Conservation (phyloP, 2,113 vertebrate species). For the Aix galericulata region DNA sequence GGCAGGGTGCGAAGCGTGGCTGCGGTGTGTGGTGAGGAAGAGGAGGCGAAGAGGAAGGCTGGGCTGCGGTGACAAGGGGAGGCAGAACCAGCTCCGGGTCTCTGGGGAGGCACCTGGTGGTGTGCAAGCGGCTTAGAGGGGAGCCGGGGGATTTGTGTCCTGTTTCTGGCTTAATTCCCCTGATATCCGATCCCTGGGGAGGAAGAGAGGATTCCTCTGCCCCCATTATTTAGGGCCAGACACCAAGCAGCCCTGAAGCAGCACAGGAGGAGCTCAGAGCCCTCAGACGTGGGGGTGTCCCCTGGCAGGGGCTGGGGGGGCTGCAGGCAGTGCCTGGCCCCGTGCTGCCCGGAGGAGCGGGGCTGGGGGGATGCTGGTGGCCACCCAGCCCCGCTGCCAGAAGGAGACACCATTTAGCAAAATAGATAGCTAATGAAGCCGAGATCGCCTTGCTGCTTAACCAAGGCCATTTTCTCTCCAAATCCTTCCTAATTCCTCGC, state of each 20-base stretch:
- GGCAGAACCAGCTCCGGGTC: background rate
- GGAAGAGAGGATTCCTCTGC: background rate
- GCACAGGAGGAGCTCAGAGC: fast-evolving
- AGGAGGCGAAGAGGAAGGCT: background rate
- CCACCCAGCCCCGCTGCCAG: fast-evolving
- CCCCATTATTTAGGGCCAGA: fast-evolving
- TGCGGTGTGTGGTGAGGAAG: background rate
- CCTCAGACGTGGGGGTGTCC: fast-evolving
- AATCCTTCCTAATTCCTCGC: slow-evolving; percentile 6
- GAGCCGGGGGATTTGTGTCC: slow-evolving; percentile 45
- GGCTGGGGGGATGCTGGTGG: background rate
- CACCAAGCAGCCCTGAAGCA: background rate
- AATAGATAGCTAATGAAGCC: background rate
- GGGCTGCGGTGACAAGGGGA: background rate
- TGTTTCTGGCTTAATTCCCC: slow-evolving; percentile 40
- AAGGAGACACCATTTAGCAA: background rate
- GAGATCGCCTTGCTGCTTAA: background rate
- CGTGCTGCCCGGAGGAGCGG: background rate
- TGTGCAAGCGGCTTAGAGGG: background rate
- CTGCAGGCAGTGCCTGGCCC: fast-evolving
- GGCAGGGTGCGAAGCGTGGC: background rate
- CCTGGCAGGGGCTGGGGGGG: background rate
- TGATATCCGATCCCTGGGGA: slow-evolving; percentile 8
- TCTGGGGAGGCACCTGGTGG: background rate
- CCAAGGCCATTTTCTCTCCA: slow-evolving; percentile 9